These are phyloP conservation scores for Maniola jurtina DNA, from an alignment of 1,140 invertebrate species.

Conservation along the genomic window DNA sequence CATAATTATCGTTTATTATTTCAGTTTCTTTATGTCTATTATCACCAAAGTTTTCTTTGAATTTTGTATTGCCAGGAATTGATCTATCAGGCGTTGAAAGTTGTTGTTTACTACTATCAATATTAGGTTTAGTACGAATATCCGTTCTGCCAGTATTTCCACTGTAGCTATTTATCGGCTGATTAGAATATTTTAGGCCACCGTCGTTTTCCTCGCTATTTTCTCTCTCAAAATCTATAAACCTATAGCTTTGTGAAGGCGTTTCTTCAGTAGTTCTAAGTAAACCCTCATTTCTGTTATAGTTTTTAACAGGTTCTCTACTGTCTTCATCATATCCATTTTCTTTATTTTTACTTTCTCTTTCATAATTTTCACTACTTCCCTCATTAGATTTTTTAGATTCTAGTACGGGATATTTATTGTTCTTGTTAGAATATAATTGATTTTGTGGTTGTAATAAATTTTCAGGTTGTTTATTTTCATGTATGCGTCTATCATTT, in stretches of 20 bases:
- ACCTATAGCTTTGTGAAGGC: not conserved
- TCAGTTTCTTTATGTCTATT: conserved; percentile 11
- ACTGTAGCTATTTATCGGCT: not conserved
- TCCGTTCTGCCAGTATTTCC: not conserved
- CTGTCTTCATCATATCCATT: not conserved
- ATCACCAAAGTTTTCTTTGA: not conserved
- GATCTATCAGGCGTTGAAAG: not conserved
- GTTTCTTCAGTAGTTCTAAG: not conserved
- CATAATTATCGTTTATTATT: conserved; percentile 6
- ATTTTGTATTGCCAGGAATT: not conserved
- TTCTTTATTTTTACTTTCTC: not conserved
- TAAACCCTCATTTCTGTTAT: not conserved
- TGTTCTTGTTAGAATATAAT: not conserved
- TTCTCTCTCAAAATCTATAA: not conserved
- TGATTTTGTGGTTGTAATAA: not conserved
- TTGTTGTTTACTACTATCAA: not conserved
- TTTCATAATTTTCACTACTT: not conserved
- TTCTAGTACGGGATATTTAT: not conserved
- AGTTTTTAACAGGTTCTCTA: not conserved
- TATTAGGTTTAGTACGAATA: not conserved
- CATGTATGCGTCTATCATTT: not conserved
- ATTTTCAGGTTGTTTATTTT: not conserved
- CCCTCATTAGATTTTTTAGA: not conserved
- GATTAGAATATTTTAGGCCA: not conserved
- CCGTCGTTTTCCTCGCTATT: not conserved